Base-by-base conservation (phyloP, 1,140 invertebrate species). In the Solen grandis region DNA sequence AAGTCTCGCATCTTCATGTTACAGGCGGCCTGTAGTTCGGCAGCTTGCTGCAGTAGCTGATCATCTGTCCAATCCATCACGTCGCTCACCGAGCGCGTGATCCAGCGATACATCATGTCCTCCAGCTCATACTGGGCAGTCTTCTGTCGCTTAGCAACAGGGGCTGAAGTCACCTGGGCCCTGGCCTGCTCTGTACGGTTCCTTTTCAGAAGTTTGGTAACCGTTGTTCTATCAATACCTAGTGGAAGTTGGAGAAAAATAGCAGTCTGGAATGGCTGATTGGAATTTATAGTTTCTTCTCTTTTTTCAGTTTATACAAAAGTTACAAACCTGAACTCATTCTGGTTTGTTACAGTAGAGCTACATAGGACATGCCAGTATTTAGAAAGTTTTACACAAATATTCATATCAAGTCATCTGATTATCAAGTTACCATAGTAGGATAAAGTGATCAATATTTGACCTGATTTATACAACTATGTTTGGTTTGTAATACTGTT, bases 211-310 rank as follows among this genome's bases (percentile, higher is more conserved):
- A 85, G 77, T 52, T 85, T 85, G 0, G 81, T 83, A 19, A 85
- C 84, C 54, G 84, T 85, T 13, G 84, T 85, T 73, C 84, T 78
- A 33, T 85, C 84, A 38, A 85, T 81, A 16, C 70, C 70, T 73
- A 54, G 14, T 60, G 25, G 1, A 38, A 62, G 41, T 46, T 46
- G 41, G 41, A 19, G 41, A 46, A 46, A 46, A 46, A n/a, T n/a
- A n/a, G n/a, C n/a, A n/a, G n/a, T n/a, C n/a, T n/a, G n/a, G n/a
- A n/a, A n/a, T n/a, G n/a, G n/a, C n/a, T n/a, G n/a, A n/a, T n/a
- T n/a, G n/a, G n/a, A n/a, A n/a, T n/a, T n/a, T n/a, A n/a, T n/a
- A n/a, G n/a, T n/a, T n/a, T n/a, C n/a, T n/a, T n/a, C n/a, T n/a
- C n/a, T n/a, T n/a, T n/a, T n/a, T n/a, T n/a, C n/a, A n/a, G n/a